phyloP scores from a whole-genome alignment of 2,888 invertebrate species.

The Anagyrus pseudococci region DNA sequence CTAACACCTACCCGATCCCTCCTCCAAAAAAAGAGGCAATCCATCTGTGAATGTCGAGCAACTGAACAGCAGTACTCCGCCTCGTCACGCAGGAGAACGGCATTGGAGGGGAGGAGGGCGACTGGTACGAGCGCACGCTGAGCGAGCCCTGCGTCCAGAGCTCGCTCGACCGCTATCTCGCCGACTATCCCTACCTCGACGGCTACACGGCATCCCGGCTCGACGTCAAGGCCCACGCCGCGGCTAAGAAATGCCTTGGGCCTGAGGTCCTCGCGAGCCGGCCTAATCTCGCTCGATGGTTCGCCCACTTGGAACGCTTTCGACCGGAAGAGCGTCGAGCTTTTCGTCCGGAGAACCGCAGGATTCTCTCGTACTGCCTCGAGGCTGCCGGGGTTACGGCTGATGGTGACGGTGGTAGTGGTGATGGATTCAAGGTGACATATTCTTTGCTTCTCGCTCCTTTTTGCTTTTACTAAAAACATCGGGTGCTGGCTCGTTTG shows the following conservation, averaged over 20 bases:
- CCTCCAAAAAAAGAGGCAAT: background rate
- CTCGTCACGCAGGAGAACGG: too few relatives aligned
- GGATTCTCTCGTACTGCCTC: slow-evolving; percentile 30
- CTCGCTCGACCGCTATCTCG: slow-evolving; percentile 59
- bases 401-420: slow-evolving; percentile 29
- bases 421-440: slow-evolving; percentile 45
- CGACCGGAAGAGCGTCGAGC: slow-evolving; percentile 46
- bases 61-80: too few relatives aligned
- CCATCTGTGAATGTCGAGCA: background rate
- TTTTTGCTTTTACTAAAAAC: background rate
- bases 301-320: slow-evolving; percentile 58
- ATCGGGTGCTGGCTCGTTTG: background rate
- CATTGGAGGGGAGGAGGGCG: slow-evolving; percentile 42
- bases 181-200: slow-evolving; percentile 59
- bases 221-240: slow-evolving; percentile 55
- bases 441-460: slow-evolving; percentile 17
- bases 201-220: slow-evolving; percentile 60
- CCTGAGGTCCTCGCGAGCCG: slow-evolving; percentile 42
- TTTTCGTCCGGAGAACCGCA: slow-evolving; percentile 42
- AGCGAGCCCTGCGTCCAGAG: slow-evolving; percentile 54
- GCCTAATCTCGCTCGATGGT: slow-evolving; percentile 61
- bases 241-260: slow-evolving; percentile 39
- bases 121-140: slow-evolving; percentile 50
- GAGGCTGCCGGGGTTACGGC: slow-evolving; percentile 4
- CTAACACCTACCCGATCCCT: too few relatives aligned